Evolutionary conservation across 2,888 invertebrate species (phyloP).

Genomic region (Drosophila greeni): DNA sequence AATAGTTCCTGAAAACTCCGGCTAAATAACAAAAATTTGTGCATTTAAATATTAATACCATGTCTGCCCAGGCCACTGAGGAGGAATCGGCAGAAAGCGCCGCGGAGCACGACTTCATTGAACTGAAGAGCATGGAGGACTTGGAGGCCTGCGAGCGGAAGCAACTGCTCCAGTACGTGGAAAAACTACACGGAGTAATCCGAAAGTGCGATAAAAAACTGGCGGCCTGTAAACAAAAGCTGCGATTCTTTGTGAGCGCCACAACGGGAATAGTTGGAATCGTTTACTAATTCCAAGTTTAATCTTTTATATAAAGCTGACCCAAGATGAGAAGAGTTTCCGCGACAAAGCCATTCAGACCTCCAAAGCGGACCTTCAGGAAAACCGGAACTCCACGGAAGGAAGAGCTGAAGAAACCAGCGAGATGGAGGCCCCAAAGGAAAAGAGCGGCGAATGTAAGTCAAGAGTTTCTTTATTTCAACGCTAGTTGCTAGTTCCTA

Average conservation of each 20-base stretch:
- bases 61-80: slow-evolving; percentile 25
- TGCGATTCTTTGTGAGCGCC: slow-evolving; percentile 80
- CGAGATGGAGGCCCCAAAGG: background rate
- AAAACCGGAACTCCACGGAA: background rate
- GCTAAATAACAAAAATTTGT: background rate
- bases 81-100: slow-evolving; percentile 17
- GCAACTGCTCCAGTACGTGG: slow-evolving; percentile 71
- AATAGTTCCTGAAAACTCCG: background rate
- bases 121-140: slow-evolving; percentile 49
- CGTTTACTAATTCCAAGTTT: background rate
- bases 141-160: slow-evolving; percentile 51
- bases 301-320: slow-evolving; percentile 35
- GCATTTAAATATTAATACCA: slow-evolving; percentile 13
- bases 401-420: background rate
- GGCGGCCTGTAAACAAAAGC: slow-evolving; percentile 81
- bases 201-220: slow-evolving; percentile 81
- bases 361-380: slow-evolving; percentile 14
- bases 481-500: slow-evolving; percentile 35
- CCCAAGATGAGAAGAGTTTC: slow-evolving; percentile 26
- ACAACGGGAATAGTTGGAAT: background rate
- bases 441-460: slow-evolving; percentile 50
- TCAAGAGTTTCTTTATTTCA: slow-evolving; percentile 29
- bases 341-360: slow-evolving; percentile 30
- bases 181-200: slow-evolving; percentile 69
- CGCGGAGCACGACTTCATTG: slow-evolving; percentile 51